Base-by-base conservation (phyloP, 2,888 invertebrate species). In the Patella ulyssiponensis region DNA sequence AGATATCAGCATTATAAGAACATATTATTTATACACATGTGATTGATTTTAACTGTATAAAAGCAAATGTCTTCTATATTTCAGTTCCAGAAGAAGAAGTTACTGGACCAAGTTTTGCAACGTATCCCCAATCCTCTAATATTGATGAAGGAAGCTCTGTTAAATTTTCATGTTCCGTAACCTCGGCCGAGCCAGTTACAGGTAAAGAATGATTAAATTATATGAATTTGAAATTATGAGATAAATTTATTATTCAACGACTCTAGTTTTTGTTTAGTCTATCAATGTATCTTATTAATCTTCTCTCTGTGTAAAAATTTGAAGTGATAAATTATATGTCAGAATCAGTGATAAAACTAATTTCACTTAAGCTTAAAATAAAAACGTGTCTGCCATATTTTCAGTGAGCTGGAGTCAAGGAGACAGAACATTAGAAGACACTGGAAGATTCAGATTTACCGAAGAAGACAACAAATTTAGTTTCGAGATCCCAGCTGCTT, bases 51-150 rank as follows among this genome's bases (percentile, higher is more conserved):
- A 9, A 44, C 44, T 44, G 33, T 33, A 5, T 33, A 33, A 5
- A 33, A 9, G 44, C 9, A 1, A 27, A 44, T 44, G 20, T 58
- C 17, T 58, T 20, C 58, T 20, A 2, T 73, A 76, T 86, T 87
- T 20, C 87, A 94, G 97, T 97, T 85, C 96, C 97, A 69, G 97
- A 96, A 80, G 97, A 98, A 87, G 94, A 95, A 75, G 94, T 95
- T 91, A 73, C 77, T 23, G 94, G 95, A 91, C 97, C 97, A 85
- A 94, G 94, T 91, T 97, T 96, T 94, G 94, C 94, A 90, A 95
- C 95, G 93, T 98, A 96, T 95, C 98, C 98, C 81, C 94, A 94
- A 89, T 98, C 98, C 87, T 94, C 95, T 91, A 97, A 96, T 84
- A 94, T 96, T 86, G 94, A 94, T 88, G 94, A 95, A 91, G 95